Percentiles rank a stretch among this genome's conserved stretches.
Conservation (phyloP, 2,113 vertebrate species). For the Ptychochromis oligacanthus region DNA sequence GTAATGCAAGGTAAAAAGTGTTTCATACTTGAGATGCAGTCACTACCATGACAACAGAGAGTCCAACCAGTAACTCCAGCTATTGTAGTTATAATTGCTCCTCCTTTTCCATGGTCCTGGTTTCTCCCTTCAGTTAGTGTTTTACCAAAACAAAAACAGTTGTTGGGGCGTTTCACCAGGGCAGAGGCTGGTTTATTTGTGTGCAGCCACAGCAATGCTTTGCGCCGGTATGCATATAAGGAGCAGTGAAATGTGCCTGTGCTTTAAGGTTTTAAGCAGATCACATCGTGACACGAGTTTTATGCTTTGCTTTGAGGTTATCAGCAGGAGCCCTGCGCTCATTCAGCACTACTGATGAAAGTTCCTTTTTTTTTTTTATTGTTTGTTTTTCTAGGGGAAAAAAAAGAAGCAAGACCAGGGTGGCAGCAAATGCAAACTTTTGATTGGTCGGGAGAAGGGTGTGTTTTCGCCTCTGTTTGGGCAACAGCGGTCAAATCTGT, state of each 20-base stretch:
- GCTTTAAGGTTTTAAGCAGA: not conserved
- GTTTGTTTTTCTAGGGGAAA: too few species aligned
- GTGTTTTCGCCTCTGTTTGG: not conserved
- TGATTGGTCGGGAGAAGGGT: constrained; percentile 48
- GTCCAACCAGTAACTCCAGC: not conserved
- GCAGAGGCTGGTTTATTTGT: not conserved
- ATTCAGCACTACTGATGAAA: not conserved
- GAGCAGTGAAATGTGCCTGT: not conserved
- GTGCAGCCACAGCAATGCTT: not conserved
- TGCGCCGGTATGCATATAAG: not conserved
- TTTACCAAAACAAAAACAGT: constrained; percentile 36
- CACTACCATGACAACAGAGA: not conserved
- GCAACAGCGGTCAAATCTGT: constrained; percentile 4
- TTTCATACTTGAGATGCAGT: not conserved
- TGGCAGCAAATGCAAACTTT: not conserved
- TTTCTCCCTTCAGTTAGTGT: constrained; percentile 14
- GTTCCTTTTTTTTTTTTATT: too few species aligned
- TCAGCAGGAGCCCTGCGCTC: not conserved
- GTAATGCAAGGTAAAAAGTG: not conserved
- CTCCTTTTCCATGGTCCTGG: not conserved
- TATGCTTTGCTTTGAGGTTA: not conserved
- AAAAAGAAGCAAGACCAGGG: not conserved
- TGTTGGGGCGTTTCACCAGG: constrained; percentile 6
- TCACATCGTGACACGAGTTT: not conserved
- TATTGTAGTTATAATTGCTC: not conserved